These are phyloP conservation scores for Drosophila quasianomalipes DNA, from an alignment of 2,888 invertebrate genomes.

Conservation along the genomic window DNA sequence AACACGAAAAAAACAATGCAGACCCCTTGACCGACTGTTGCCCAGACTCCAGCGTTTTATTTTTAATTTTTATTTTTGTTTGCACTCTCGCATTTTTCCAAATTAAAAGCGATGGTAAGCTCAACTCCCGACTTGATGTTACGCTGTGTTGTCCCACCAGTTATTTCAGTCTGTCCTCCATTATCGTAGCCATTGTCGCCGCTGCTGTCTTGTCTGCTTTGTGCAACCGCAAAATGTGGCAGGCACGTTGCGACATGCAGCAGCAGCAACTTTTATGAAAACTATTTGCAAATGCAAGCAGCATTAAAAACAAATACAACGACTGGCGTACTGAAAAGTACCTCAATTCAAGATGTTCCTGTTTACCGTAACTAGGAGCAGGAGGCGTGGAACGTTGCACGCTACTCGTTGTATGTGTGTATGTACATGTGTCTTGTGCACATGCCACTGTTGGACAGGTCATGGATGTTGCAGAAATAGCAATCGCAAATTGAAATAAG, in stretches of 20 bases:
- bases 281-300: conserved; percentile 66
- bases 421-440: not conserved
- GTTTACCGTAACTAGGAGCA: conserved; percentile 13
- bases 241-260: conserved; percentile 4
- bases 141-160: not conserved
- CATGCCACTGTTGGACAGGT: not conserved
- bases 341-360: conserved; percentile 41
- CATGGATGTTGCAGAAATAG: conserved; percentile 37
- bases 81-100: conserved; percentile 43
- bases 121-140: conserved; percentile 12
- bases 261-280: conserved; percentile 59
- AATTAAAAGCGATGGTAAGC: conserved; percentile 63
- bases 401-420: conserved; percentile 29
- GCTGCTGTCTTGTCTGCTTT: conserved; percentile 35
- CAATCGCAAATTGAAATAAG: conserved; percentile 72
- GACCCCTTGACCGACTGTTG: conserved; percentile 10
- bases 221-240: conserved; percentile 47
- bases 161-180: conserved; percentile 14
- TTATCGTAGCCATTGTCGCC: conserved; percentile 15
- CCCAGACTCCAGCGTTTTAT: conserved; percentile 28
- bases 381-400: conserved; percentile 51
- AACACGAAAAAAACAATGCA: conserved; percentile 20
- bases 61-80: conserved; percentile 11
- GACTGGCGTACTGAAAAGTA: conserved; percentile 11
- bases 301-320: conserved; percentile 64